phyloP scores from a whole-genome alignment of 53 echinoderm and acorn worm species.

The Holothuria scabra region DNA sequence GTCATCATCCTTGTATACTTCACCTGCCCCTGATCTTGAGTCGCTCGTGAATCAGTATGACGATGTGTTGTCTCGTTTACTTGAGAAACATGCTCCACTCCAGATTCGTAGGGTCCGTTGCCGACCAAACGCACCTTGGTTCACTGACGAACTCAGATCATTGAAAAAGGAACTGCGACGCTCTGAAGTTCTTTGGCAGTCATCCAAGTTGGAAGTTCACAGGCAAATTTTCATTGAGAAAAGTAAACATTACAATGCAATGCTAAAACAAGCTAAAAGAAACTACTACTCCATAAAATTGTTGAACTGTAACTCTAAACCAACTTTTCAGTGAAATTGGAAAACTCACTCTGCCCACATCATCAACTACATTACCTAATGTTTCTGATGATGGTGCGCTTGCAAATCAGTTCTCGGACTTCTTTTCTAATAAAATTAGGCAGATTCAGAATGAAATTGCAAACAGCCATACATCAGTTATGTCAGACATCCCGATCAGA shows the following conservation, averaged over 20 bases:
- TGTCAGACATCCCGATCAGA: background rate
- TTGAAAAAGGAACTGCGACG: conserved; percentile 13
- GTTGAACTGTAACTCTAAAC: no score
- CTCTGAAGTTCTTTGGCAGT: background rate
- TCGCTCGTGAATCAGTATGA: background rate
- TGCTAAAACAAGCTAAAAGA: no score
- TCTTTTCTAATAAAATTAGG: no score
- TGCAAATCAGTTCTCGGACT: conserved; percentile 2
- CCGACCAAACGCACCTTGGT: conserved; percentile 31
- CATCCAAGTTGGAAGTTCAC: conserved; percentile 37
- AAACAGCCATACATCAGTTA: background rate
- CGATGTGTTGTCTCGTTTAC: conserved; percentile 9
- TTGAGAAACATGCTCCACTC: conserved; percentile 9
- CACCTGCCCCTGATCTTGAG: background rate
- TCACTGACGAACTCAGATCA: conserved; percentile 9
- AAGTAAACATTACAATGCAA: conserved; percentile 13
- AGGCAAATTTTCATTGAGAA: conserved; percentile 14
- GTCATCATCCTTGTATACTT: background rate
- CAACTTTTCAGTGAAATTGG: conserved; percentile 8
- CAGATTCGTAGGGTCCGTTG: background rate
- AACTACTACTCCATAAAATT: no score
- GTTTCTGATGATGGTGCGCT: background rate
- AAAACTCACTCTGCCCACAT: background rate
- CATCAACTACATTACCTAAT: background rate
- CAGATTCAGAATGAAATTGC: no score